Conservation (phyloP, 2,888 invertebrate species). For the Cynaeus angustus region DNA sequence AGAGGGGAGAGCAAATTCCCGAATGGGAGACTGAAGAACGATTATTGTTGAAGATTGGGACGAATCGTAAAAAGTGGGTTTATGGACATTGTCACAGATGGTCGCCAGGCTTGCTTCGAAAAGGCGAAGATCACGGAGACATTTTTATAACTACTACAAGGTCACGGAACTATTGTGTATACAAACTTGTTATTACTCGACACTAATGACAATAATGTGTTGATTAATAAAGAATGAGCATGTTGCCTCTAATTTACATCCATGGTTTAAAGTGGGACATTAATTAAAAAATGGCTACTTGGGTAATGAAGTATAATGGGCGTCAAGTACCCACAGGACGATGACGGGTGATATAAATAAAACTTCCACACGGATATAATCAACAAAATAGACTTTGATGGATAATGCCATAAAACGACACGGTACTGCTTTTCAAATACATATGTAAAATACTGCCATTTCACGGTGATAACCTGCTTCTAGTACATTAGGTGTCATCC, state of each 20-base stretch:
- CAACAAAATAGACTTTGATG: no score
- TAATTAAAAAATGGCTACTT: conserved; percentile 7
- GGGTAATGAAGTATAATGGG: neutral
- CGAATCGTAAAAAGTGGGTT: conserved; percentile 20
- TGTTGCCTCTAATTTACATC: neutral
- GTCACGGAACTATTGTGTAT: neutral
- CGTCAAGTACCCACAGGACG: neutral
- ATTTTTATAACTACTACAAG: neutral
- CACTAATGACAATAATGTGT: neutral
- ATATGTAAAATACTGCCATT: no score
- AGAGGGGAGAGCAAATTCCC: conserved; percentile 43
- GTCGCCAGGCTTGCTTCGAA: conserved; percentile 4
- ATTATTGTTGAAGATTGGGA: conserved; percentile 17
- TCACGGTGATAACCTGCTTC: no score
- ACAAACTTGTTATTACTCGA: conserved; percentile 1
- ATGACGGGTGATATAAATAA: no score
- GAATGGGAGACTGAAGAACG: conserved; percentile 9
- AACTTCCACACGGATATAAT: no score
- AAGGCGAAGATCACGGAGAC: neutral
- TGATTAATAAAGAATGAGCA: conserved; percentile 5
- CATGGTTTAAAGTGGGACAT: conserved; percentile 1
- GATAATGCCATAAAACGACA: no score
- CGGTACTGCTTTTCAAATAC: no score
- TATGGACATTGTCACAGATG: conserved; percentile 21
- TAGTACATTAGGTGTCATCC: no score